These are phyloP conservation scores for Drosophila tanythrix DNA, from an alignment of 2,888 invertebrate genomes.

Conservation along the genomic window DNA sequence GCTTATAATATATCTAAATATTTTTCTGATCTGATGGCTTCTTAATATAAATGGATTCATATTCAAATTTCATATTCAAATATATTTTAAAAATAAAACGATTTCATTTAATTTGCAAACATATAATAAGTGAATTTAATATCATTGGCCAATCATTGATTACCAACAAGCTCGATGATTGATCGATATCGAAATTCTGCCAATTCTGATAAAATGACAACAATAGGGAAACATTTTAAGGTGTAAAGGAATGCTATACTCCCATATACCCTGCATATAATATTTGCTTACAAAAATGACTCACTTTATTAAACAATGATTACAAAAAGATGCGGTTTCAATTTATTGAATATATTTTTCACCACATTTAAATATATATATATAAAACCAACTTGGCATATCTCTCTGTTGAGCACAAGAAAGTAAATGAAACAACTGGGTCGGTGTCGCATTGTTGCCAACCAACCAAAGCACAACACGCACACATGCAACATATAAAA, in stretches of 20 bases:
- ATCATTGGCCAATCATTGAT: not conserved
- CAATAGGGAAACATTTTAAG: not conserved
- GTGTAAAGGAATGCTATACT: not conserved
- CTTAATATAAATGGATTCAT: not conserved
- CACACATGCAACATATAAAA: conserved; percentile 33
- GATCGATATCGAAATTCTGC: conserved; percentile 1
- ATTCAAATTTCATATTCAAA: not conserved
- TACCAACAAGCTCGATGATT: conserved; percentile 1
- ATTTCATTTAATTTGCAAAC: not conserved
- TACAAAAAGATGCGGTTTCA: not conserved
- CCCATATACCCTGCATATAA: not conserved
- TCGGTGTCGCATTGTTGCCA: conserved; percentile 47
- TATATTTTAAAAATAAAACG: not conserved
- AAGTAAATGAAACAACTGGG: conserved; percentile 13
- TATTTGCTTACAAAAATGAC: not conserved
- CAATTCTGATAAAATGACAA: not conserved
- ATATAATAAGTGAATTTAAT: not conserved
- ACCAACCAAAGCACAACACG: conserved; percentile 31
- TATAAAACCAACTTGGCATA: not conserved
- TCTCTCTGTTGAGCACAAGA: not conserved
- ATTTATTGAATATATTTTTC: not conserved
- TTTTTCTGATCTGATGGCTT: not conserved
- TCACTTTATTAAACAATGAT: not conserved
- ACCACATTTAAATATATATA: not conserved
- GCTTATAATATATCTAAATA: not conserved